A percentile compares a stretch with the other conserved stretches of the same genome.
phyloP scores from a whole-genome alignment of 2,113 vertebrate genomes.

The Gobiocypris rarus region DNA sequence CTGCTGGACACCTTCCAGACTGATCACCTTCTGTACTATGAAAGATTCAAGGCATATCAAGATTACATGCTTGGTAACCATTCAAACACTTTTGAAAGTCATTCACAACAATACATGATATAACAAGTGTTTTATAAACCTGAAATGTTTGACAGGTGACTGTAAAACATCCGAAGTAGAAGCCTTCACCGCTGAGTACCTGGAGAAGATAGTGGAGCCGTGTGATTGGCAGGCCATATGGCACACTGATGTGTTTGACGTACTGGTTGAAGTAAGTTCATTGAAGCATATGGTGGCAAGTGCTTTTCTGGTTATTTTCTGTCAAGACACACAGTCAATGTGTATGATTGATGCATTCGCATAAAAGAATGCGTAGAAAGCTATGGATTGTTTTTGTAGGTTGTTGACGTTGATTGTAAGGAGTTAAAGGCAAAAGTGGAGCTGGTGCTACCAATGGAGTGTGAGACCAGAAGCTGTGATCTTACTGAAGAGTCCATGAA shows the following conservation, averaged over 20 bases:
- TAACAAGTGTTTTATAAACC: not conserved
- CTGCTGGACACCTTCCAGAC: slow-evolving; percentile 89
- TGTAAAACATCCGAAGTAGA: slow-evolving; percentile 92
- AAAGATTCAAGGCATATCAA: slow-evolving; percentile 91
- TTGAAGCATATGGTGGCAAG: not conserved
- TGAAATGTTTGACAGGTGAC: slow-evolving; percentile 78
- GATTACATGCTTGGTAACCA: slow-evolving; percentile 91
- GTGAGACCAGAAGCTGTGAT: slow-evolving; percentile 76
- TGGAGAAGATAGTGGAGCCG: slow-evolving; percentile 89
- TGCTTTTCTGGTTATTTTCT: not conserved
- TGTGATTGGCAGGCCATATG: slow-evolving; percentile 92
- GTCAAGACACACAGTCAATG: not conserved
- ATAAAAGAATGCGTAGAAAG: not conserved
- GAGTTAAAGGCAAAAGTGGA: slow-evolving; percentile 82
- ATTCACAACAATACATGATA: not conserved
- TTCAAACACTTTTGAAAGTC: not conserved
- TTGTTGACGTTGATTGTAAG: slow-evolving; percentile 79
- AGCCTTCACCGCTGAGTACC: slow-evolving; percentile 89
- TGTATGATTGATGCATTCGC: not conserved
- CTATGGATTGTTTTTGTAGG: slow-evolving; percentile 69
- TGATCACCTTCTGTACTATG: slow-evolving; percentile 86
- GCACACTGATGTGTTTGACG: slow-evolving; percentile 87
- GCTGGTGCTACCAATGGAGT: slow-evolving; percentile 81
- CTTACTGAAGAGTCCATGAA: slow-evolving; percentile 80
- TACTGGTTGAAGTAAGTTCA: slow-evolving; percentile 85